Conservation (phyloP, 2,113 vertebrate species). For the Psittacula cyanocephala region DNA sequence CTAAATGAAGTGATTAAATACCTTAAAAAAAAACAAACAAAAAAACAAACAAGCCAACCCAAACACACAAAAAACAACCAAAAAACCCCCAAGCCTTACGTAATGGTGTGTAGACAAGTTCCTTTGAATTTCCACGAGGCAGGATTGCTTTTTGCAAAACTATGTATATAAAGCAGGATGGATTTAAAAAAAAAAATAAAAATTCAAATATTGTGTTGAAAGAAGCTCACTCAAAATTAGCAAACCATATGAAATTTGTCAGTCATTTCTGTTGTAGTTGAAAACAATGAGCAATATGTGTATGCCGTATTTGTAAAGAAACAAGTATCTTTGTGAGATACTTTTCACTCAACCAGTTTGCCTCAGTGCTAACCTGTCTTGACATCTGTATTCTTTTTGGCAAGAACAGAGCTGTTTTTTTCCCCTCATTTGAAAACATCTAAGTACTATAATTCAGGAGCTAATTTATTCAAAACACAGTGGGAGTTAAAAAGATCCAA, state of each 20-base stretch:
- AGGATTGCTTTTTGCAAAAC: neutral
- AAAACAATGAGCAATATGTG: neutral
- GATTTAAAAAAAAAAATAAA: neutral
- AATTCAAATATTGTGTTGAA: neutral
- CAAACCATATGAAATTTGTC: neutral
- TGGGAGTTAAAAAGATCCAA: neutral
- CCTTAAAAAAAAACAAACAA: neutral
- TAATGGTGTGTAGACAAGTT: neutral
- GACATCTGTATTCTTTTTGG: neutral
- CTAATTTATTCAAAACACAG: neutral
- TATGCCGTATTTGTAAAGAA: neutral
- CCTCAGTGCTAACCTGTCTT: neutral
- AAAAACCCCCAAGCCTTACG: neutral
- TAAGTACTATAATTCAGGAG: neutral
- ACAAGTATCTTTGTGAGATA: neutral
- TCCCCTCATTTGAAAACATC: neutral
- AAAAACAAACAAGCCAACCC: neutral
- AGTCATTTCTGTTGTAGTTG: neutral
- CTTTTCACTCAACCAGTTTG: neutral
- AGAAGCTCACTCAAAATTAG: neutral
- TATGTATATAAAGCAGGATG: neutral
- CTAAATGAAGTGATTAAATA: neutral
- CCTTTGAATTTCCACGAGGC: neutral
- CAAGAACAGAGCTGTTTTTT: neutral
- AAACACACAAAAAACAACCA: neutral